Percentiles rank a stretch among this genome's conserved stretches.
These are phyloP conservation scores for Vimba vimba DNA, from an alignment of 2,113 vertebrate genomes.

Conservation along the genomic window DNA sequence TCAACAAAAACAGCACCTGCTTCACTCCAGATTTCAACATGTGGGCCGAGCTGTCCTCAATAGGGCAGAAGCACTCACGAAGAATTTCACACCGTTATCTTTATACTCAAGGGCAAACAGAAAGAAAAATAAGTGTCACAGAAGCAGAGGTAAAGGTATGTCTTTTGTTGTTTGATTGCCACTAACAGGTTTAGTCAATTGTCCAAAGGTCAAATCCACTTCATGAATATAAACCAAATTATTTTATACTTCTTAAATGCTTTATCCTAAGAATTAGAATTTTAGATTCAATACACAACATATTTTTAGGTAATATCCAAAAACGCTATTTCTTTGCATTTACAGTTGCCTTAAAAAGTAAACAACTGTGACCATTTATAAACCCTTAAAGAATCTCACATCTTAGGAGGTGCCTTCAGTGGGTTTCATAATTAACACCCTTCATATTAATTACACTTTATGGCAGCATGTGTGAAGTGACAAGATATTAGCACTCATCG, in stretches of 20 bases:
- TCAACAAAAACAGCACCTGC: conserved; percentile 45
- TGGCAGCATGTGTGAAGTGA: not conserved
- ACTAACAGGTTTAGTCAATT: not conserved
- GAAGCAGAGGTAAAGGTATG: not conserved
- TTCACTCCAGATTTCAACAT: conserved; percentile 38
- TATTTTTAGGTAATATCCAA: not conserved
- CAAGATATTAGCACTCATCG: conserved; percentile 14
- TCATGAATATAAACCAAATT: not conserved
- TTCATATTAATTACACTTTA: not conserved
- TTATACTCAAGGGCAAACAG: conserved; percentile 28
- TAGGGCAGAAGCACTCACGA: not conserved
- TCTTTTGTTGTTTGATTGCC: not conserved
- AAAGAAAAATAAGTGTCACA: not conserved
- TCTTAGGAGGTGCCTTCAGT: not conserved
- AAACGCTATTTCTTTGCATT: not conserved
- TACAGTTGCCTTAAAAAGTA: not conserved
- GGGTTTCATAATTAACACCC: conserved; percentile 23
- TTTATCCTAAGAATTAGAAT: not conserved
- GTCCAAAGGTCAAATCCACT: not conserved
- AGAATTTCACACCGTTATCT: conserved; percentile 38
- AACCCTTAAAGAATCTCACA: conserved; percentile 14
- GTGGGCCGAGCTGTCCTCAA: conserved; percentile 14
- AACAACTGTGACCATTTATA: conserved; percentile 1
- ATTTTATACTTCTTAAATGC: not conserved
- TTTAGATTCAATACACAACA: not conserved